Base-by-base conservation (phyloP, 2,888 invertebrate species). In the Teleogryllus oceanicus region DNA sequence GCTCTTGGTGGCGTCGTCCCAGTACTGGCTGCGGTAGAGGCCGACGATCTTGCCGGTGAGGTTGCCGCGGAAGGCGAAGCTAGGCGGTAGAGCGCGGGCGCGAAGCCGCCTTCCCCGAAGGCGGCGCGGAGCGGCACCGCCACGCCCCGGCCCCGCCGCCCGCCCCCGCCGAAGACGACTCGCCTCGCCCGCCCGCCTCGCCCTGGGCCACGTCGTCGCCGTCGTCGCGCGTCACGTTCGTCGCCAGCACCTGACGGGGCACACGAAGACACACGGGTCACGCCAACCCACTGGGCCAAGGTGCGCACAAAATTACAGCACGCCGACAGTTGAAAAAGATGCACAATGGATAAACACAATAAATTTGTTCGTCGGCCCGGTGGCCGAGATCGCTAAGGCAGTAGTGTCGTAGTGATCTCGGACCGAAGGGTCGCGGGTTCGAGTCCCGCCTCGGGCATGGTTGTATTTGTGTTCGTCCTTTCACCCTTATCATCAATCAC, bases 1-100 rank as follows among this genome's bases (percentile, higher is more conserved):
- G 80, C 83, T 83, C 20, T 77, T 50, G 4, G 80, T 80, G n/a
- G 20, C 74, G 13, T 75, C 83, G 82, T 87, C 86, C 50, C 84
- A 86, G 84, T 92, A 92, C 11, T 87, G 87, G 83, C 91, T 91
- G 77, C 89, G 88, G 84, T 92, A 92, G 83, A 92, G 90, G 11
- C 92, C 92, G 37, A 90, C 89, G 79, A 91, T 91, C 81, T 89
- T 89, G 79, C 88, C 86, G 1, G 88, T 88, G 76, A 91, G 85
- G 16, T 87, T 88, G 2, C 92, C 92, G 76, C 86, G 85, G 83
- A 91, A 92, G 79, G 88, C 86, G 77, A 92, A 84, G 16, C 85
- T 84, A 91, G 84, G 51, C 86, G 84, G 83, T 89, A 89, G 5
- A 84, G 82, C 11, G 88, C 88, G 5, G 84, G 80, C 24, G 82